phyloP scores from a whole-genome alignment of 2,113 vertebrate species.

The Bos indicus region DNA sequence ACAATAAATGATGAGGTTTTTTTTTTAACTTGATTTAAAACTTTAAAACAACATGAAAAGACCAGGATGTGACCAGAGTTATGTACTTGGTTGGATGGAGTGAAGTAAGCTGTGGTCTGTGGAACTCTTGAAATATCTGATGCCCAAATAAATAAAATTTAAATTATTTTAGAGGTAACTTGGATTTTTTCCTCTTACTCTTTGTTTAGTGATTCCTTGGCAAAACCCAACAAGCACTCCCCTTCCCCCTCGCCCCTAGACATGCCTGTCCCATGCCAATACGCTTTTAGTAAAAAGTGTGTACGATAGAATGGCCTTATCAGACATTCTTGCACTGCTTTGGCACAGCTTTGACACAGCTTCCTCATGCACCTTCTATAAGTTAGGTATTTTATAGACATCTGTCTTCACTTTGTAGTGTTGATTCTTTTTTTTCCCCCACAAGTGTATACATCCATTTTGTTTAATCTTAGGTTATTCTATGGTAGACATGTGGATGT shows the following conservation, averaged over 20 bases:
- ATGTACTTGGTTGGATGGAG: not conserved
- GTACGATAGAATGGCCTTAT: not conserved
- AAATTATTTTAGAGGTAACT: not conserved
- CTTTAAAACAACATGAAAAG: not conserved
- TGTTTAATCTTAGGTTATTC: not conserved
- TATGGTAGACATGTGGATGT: not conserved
- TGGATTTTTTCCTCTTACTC: not conserved
- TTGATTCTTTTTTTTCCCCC: not conserved
- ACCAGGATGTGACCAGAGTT: not conserved
- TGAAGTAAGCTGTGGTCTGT: not conserved
- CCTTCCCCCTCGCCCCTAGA: accelerated
- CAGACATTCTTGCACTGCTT: not conserved
- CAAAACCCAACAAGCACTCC: not conserved
- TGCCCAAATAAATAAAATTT: not conserved
- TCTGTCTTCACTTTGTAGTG: not conserved
- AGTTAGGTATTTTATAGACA: not conserved
- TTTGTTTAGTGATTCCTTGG: not conserved
- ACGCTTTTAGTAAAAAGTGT: not conserved
- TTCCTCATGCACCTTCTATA: not conserved
- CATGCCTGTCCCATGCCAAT: not conserved
- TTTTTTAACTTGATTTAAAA: not conserved
- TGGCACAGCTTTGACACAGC: not conserved
- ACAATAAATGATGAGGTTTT: not conserved
- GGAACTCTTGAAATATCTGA: not conserved
- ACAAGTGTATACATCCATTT: not conserved